phyloP scores from a whole-genome alignment of 2,797 vertebrate genomes.

The Microhierax caerulescens region DNA sequence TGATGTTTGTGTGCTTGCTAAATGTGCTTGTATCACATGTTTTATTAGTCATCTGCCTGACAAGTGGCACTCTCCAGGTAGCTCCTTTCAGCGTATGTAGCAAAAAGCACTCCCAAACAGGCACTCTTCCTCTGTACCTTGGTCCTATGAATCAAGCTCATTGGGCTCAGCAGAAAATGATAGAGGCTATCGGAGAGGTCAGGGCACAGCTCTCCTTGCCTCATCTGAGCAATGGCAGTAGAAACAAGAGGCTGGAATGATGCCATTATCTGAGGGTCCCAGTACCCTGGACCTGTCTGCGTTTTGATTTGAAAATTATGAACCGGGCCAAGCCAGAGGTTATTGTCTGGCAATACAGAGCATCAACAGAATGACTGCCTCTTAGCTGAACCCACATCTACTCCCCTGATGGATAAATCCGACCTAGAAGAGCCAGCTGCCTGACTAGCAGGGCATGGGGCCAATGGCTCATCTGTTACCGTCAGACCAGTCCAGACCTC shows the following conservation, averaged over 20 bases:
- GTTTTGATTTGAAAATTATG: background rate
- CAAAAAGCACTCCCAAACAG: background rate
- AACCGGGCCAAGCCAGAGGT: background rate
- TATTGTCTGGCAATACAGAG: background rate
- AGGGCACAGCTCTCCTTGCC: background rate
- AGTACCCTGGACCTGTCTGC: background rate
- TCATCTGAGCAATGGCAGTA: background rate
- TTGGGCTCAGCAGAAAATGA: background rate
- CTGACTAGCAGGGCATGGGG: background rate
- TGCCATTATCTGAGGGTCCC: background rate
- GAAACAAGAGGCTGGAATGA: background rate
- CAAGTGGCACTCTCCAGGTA: slow-evolving; percentile 14
- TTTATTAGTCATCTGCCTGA: background rate
- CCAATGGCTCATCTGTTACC: background rate
- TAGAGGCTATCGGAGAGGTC: background rate
- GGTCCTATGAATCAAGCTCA: background rate
- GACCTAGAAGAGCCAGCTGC: background rate
- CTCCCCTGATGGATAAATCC: background rate
- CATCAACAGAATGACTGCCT: background rate
- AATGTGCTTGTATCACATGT: background rate
- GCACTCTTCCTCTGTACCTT: background rate
- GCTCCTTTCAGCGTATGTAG: background rate
- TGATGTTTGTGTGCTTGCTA: background rate
- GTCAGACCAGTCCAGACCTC: background rate
- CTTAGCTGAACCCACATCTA: background rate